A percentile compares a stretch with the other conserved stretches of the same genome.
Conservation (phyloP, 2,113 vertebrate species). For the Alosa alosa region DNA sequence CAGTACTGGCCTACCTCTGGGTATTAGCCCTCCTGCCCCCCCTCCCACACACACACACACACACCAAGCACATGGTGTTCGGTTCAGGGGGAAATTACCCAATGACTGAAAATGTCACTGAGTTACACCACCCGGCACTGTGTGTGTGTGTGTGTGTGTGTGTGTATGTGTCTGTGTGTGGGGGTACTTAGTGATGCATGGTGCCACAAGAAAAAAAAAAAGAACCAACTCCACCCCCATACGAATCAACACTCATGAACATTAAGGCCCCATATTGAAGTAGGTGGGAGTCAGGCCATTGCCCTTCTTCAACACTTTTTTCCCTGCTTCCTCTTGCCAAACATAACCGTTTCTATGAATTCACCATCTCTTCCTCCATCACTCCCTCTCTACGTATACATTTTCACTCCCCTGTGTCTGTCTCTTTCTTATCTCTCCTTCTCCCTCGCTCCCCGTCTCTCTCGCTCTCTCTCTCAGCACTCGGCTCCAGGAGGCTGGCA, state of each 20-base stretch:
- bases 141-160: too few relatives aligned
- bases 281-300: not conserved
- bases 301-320: not conserved
- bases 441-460: not conserved
- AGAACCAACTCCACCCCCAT: not conserved
- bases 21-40: not conserved
- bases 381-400: not conserved
- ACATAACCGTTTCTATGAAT: not conserved
- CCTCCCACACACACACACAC: not conserved
- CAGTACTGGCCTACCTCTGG: not conserved
- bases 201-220: not conserved
- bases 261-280: not conserved
- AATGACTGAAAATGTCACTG: slow-evolving; percentile 5
- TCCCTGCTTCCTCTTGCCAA: not conserved
- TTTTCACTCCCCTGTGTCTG: not conserved
- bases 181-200: not conserved
- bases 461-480: not conserved
- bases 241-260: not conserved
- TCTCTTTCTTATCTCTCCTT: not conserved
- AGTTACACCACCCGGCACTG: not conserved
- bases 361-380: not conserved
- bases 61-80: not conserved
- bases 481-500: slow-evolving; percentile 3
- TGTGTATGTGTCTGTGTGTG: too few relatives aligned
- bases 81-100: not conserved